Conservation (phyloP, 2,888 invertebrate genomes). For the Phanerotoma sp. region DNA sequence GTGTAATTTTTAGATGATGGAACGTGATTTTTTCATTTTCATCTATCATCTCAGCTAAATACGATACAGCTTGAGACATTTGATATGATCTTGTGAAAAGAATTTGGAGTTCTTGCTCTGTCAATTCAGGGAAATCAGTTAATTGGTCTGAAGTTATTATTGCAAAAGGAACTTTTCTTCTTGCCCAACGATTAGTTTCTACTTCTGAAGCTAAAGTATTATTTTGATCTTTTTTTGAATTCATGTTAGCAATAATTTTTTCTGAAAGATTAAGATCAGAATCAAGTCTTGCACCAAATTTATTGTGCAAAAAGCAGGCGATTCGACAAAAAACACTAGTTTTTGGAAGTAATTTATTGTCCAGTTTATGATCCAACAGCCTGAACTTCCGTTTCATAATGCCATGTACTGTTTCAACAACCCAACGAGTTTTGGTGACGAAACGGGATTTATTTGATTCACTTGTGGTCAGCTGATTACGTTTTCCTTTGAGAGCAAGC, state of each 20-base stretch:
- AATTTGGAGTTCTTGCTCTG: constrained; percentile 10
- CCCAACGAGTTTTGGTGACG: constrained; percentile 34
- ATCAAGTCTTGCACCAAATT: constrained; percentile 19
- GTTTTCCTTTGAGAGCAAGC: constrained; percentile 17
- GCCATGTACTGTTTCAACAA: constrained; percentile 31
- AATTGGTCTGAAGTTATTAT: constrained; percentile 7
- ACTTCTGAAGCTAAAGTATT: constrained; percentile 28
- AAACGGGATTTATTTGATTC: constrained; percentile 31
- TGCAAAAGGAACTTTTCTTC: constrained; percentile 20
- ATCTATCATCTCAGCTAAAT: constrained; percentile 34
- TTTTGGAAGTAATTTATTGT: constrained; percentile 29
- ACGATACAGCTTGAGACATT: constrained; percentile 31
- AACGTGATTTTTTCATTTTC: constrained; percentile 26
- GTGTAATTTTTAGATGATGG: constrained; percentile 27
- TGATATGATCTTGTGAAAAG: constrained; percentile 12
- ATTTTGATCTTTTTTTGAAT: constrained; percentile 23
- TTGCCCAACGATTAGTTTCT: constrained; percentile 22
- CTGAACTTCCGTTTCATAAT: constrained; percentile 23
- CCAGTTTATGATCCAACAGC: constrained; percentile 22
- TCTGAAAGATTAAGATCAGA: constrained; percentile 21
- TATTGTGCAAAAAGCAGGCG: constrained; percentile 26
- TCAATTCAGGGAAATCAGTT: constrained; percentile 22
- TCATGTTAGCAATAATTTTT: constrained; percentile 24
- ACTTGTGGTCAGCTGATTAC: constrained; percentile 19
- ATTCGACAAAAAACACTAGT: constrained; percentile 5